Evolutionary conservation across 1,140 invertebrate species (phyloP), one percentile per base, ranked within the genome.

Genomic region (Dolichoris vasculosae): DNA sequence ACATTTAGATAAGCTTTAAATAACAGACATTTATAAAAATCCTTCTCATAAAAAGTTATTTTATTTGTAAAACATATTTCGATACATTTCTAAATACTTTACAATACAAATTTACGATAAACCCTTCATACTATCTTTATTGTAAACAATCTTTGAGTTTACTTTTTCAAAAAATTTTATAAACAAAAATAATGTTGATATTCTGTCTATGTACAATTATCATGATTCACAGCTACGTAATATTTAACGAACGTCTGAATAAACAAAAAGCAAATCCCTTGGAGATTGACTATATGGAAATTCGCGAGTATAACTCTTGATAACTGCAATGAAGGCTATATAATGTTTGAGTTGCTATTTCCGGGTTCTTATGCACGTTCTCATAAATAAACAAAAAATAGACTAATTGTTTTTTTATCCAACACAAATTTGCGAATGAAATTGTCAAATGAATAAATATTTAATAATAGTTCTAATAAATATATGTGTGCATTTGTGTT

Each of bases 311-410:
- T 32, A 82, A 46, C 30, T 82, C 67, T 71, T n/a, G 64, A 55
- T 30, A 71, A 71, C 64, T 20, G 32, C n/a, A 20, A 81, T 32
- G 64, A 71, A 71, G 30, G 64, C 64, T 38, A 71, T 40, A 38
- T 82, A 71, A 82, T 30, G 30, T 55, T 69, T 15, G 80, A 46
- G 46, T 30, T 67, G 30, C 80, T 82, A 82, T 82, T 82, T 82
- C 80, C 80, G 67, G 46, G 67, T 67, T 67, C 11, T 48, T 32
- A 3, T 64, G 63, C 15, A 15, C 32, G 23, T 46, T 81, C 78
- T 43, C 63, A 9, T 7, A 81, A 46, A 81, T 67, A 71, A 51
- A 69, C 79, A 82, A 46, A 71, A 82, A 82, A 82, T 82, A 51
- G 80, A 71, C 67, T 6, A 48, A n/a, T 4, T 46, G 23, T 26